Percentiles rank a stretch among this genome's conserved stretches.
phyloP scores from a whole-genome alignment of 2,113 vertebrate genomes.

The Mugil cephalus region DNA sequence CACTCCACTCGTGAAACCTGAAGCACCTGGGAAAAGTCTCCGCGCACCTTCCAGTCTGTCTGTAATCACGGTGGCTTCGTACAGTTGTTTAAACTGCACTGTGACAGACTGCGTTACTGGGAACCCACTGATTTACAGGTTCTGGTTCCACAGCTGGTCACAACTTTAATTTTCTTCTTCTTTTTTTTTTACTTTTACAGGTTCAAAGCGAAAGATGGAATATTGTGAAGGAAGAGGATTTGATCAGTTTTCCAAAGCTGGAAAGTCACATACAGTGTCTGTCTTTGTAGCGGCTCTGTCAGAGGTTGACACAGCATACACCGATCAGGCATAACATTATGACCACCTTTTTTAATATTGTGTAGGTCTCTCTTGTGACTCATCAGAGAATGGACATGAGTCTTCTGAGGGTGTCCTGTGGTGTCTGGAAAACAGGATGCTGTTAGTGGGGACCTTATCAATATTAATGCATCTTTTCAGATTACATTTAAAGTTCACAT shows the following conservation, averaged over 20 bases:
- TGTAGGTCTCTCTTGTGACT: too few species aligned
- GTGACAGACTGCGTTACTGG: not conserved
- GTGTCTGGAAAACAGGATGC: too few species aligned
- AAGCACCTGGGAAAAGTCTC: slow-evolving; percentile 34
- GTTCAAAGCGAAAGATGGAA: slow-evolving; percentile 26
- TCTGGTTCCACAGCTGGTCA: not conserved
- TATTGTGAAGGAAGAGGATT: slow-evolving; percentile 17
- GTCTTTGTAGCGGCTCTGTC: slow-evolving; percentile 20
- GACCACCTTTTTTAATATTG: too few species aligned
- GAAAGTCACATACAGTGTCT: slow-evolving; percentile 27
- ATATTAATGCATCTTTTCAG: too few species aligned
- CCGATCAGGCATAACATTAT: too few species aligned
- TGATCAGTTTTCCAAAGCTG: slow-evolving; percentile 34
- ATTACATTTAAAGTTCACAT: too few species aligned
- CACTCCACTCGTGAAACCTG: slow-evolving; percentile 21
- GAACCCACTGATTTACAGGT: slow-evolving; percentile 13
- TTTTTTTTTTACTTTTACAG: slow-evolving; percentile 4
- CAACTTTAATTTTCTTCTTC: not conserved
- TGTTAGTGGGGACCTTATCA: too few species aligned
- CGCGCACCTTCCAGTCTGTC: not conserved
- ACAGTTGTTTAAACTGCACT: not conserved
- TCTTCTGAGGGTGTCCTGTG: too few species aligned
- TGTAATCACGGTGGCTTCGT: slow-evolving; percentile 5
- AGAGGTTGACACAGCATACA: slow-evolving; percentile 4
- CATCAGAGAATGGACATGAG: too few species aligned